Evolutionary conservation across 2,888 invertebrate genomes (phyloP), one percentile per base, ranked within the genome.

Genomic region (Euzophera pinguis): DNA sequence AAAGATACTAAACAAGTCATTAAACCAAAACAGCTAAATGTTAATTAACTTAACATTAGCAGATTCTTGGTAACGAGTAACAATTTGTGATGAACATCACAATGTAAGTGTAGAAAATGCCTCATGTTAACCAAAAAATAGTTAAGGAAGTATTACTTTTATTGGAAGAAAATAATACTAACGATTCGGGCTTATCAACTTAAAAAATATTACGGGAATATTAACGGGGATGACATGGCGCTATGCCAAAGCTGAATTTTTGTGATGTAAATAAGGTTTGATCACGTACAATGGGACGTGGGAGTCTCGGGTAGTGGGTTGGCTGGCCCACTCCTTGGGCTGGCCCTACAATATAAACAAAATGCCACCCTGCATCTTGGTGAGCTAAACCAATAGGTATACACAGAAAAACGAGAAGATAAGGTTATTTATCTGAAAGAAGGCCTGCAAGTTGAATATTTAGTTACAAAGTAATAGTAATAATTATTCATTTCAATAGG

Each of bases 261-360:
- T 89, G 81, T 87, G 73, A 88, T 87, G 88, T 84, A 85, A 88
- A 89, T 88, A 79, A 74, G 81, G 75, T 78, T 82, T 80, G 76
- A 81, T 81, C 82, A 77, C 71, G 76, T 76, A 86, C 85, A 85
- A 86, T 83, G 64, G 78, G 62, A 69, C 73, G 84, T 83, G 75
- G 83, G 81, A 73, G 73, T 67, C 22, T 22, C 57, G 67, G 76
- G 75, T 78, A 74, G 81, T 83, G 80, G 84, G 83, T 69, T 71
- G 32, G 67, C 68, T 70, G 73, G 75, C 75, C 74, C 73, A n/a
- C n/a, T n/a, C n/a, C n/a, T n/a, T n/a, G n/a, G n/a, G n/a, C n/a
- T n/a, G 73, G 75, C 75, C 74, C 73, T 74, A 64, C 67, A 70
- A 68, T 69, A 62, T 66, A 72, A 78, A 78, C 75, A 82, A 81